phyloP scores from a whole-genome alignment of 2,797 vertebrate species.

The Xenentodon cancila region DNA sequence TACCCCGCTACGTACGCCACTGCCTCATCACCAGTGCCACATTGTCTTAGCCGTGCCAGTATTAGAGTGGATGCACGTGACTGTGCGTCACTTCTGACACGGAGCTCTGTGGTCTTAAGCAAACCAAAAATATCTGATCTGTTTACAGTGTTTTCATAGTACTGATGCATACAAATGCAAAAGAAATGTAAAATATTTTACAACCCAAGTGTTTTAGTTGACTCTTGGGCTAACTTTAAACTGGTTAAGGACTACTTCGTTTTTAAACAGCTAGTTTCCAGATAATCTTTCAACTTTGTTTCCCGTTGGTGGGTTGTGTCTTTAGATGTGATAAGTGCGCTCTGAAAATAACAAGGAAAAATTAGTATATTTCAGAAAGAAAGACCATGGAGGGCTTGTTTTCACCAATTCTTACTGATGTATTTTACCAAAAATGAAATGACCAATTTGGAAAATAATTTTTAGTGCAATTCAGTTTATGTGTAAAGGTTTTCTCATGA shows the following conservation, averaged over 20 bases:
- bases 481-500: slow-evolving; percentile 50
- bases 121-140: slow-evolving; percentile 2
- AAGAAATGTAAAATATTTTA: not conserved
- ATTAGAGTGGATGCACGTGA: no score
- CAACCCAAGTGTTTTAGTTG: not conserved
- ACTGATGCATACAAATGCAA: slow-evolving; percentile 3
- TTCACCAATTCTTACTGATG: slow-evolving; percentile 7
- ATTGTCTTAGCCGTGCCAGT: no score
- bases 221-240: slow-evolving; percentile 2
- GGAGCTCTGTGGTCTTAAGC: no score
- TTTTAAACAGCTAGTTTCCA: not conserved
- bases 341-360: not conserved
- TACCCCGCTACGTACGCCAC: no score
- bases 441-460: not conserved
- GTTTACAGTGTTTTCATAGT: not conserved
- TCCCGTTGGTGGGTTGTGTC: slow-evolving; percentile 43
- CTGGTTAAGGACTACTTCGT: not conserved
- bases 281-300: slow-evolving; percentile 32
- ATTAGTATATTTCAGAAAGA: no score
- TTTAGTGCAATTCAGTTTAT: no score
- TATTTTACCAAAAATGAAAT: slow-evolving; percentile 38
- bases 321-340: slow-evolving; percentile 32
- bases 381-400: not conserved
- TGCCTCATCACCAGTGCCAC: no score
- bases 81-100: no score